Evolutionary conservation across 1,140 invertebrate genomes (phyloP).

Genomic region (Cyrtorhinus lividipennis): DNA sequence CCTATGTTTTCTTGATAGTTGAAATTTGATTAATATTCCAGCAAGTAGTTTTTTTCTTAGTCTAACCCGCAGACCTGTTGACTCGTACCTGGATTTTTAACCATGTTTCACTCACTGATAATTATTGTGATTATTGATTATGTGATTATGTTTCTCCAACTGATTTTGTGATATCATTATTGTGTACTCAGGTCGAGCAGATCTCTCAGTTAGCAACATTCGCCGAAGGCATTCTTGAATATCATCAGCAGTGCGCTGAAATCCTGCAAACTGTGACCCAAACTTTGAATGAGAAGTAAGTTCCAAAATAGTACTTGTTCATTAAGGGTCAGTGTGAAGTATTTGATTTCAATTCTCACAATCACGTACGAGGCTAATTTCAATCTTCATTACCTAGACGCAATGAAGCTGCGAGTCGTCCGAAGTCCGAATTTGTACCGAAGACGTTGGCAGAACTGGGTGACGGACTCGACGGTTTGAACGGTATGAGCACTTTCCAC

Average conservation of each 20-base stretch:
- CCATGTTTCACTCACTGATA: too few species aligned
- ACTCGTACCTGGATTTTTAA: neutral
- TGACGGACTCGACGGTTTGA: conserved; percentile 43
- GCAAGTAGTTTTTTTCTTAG: neutral
- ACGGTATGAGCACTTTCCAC: conserved; percentile 36
- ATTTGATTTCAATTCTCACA: neutral
- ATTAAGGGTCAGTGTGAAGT: neutral
- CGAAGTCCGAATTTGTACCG: conserved; percentile 81
- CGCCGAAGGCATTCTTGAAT: conserved; percentile 85
- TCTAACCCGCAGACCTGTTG: neutral
- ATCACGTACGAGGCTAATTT: neutral
- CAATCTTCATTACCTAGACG: conserved; percentile 42
- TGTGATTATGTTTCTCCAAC: too few species aligned
- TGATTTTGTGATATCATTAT: too few species aligned
- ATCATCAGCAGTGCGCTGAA: conserved; percentile 90
- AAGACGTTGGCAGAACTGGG: conserved; percentile 82
- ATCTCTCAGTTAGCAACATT: conserved; percentile 91
- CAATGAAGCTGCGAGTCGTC: conserved; percentile 74
- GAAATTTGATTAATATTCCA: too few species aligned
- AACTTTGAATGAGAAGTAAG: conserved; percentile 78
- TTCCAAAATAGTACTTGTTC: conserved; percentile 19
- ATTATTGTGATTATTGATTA: too few species aligned
- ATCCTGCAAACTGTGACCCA: conserved; percentile 71
- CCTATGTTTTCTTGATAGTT: too few species aligned
- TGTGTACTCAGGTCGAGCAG: conserved; percentile 91